Base-by-base conservation (phyloP, 1,140 invertebrate genomes). In the Grapholita molesta region DNA sequence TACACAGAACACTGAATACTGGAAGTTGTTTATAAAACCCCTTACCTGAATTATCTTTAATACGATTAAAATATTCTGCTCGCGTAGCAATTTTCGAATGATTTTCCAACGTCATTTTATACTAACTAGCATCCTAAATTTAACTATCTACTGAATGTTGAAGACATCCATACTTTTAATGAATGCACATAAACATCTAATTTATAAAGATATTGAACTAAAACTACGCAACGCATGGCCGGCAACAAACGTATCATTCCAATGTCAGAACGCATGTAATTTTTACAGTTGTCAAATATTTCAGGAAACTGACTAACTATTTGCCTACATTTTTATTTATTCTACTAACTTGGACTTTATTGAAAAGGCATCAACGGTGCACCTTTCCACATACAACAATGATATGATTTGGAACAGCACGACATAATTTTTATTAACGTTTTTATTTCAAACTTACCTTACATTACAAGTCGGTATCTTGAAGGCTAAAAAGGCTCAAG, bases 111-210 rank as follows among this genome's bases (percentile, higher is more conserved):
- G 75, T 82, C 75, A 89, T 89, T 90, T 89, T 90, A 89, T 81
- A 80, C 87, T 91, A 91, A 88, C 89, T 91, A 91, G 89, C 89
- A 90, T 87, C 85, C 89, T 91, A 91, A 89, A 89, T 85, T 90
- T 91, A 86, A 89, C 87, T 90, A 89, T 82, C 88, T 90, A 90
- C 76, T 74, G 85, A 89, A 91, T 88, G 86, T 83, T 82, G 79
- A 85, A 81, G 77, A 83, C 85, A 91, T 86, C 71, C 88, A 87
- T 74, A 73, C 74, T 71, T 71, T 80, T 77, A 80, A 87, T 83
- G 82, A 84, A 87, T 88, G 83, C 82, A 84, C 79, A 76, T 84
- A 87, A 86, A 88, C 86, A 84, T 82, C 85, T 89, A 91, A 78
- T 88, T 61, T 83, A 83, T 85, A 82, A 83, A 84, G 80, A 86